Conservation (phyloP, 2,113 vertebrate species). For the Ictidomys tridecemlineatus region DNA sequence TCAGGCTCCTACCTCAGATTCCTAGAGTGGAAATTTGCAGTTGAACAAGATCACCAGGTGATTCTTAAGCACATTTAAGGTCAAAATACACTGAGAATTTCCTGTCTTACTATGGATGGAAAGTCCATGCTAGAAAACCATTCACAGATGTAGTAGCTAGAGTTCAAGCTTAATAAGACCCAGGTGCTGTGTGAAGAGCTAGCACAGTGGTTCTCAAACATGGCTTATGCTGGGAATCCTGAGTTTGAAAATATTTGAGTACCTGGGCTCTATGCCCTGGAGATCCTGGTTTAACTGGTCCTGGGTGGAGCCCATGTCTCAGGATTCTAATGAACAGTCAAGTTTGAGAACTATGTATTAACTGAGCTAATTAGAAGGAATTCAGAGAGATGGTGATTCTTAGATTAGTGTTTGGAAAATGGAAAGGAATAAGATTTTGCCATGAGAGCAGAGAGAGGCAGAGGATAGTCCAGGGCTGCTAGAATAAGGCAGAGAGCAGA, state of each 20-base stretch:
- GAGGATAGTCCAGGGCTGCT: neutral
- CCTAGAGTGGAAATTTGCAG: neutral
- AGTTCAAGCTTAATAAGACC: slow-evolving; percentile 37
- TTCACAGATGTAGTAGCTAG: neutral
- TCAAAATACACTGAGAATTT: neutral
- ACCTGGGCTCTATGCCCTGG: neutral
- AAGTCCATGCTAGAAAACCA: neutral
- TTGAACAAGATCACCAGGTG: neutral
- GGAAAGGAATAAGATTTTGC: neutral
- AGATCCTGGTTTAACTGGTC: slow-evolving; percentile 3
- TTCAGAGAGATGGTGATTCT: neutral
- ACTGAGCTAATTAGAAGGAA: slow-evolving; percentile 33
- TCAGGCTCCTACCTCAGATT: neutral
- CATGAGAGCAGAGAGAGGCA: neutral
- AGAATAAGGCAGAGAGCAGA: neutral
- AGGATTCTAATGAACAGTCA: neutral
- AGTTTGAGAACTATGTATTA: slow-evolving; percentile 12
- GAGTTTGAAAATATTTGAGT: neutral
- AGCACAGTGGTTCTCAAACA: neutral
- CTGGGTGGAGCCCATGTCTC: neutral
- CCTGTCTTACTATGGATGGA: neutral
- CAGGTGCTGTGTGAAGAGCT: neutral
- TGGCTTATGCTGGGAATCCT: neutral
- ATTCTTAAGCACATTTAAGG: neutral
- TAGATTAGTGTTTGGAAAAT: neutral